Evolutionary conservation across 2,113 vertebrate species (phyloP).

Genomic region (Nesospiza acunhae): DNA sequence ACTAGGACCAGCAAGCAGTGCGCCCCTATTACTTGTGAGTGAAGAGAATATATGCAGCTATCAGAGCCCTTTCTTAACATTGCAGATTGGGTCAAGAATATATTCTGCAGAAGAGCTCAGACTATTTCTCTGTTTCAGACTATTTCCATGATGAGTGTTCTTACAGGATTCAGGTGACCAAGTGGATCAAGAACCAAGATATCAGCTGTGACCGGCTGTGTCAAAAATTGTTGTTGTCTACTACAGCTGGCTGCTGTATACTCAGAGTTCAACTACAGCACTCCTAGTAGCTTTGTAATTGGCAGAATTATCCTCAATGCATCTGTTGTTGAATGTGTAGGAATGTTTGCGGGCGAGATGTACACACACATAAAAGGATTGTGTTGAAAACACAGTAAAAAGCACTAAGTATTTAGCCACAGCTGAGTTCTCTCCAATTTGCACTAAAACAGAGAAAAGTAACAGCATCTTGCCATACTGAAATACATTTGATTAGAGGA

Average conservation of each 20-base stretch:
- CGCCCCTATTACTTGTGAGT: slow-evolving; percentile 45
- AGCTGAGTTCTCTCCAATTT: background rate
- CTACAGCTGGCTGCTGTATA: background rate
- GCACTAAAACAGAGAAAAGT: slow-evolving; percentile 2
- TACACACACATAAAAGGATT: background rate
- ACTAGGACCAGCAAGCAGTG: background rate
- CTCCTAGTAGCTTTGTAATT: slow-evolving; percentile 9
- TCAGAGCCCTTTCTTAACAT: slow-evolving; percentile 43
- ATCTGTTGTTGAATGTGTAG: background rate
- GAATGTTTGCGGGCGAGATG: background rate
- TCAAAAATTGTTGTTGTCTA: slow-evolving; percentile 43
- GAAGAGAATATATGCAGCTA: slow-evolving; percentile 36
- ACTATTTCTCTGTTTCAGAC: slow-evolving; percentile 37
- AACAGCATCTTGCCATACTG: background rate
- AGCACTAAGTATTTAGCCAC: slow-evolving; percentile 1
- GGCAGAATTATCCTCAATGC: slow-evolving; percentile 4
- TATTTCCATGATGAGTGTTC: slow-evolving; percentile 59
- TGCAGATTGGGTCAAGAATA: slow-evolving; percentile 41
- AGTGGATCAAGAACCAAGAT: slow-evolving; percentile 60
- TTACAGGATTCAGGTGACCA: slow-evolving; percentile 34
- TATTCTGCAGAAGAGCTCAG: slow-evolving; percentile 36
- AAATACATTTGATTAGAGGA: background rate
- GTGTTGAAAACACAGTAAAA: slow-evolving; percentile 9
- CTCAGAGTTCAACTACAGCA: background rate
- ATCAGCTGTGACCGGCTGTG: background rate